These are phyloP conservation scores for Gibbula magus DNA, from an alignment of 2,888 invertebrate species.

Conservation along the genomic window DNA sequence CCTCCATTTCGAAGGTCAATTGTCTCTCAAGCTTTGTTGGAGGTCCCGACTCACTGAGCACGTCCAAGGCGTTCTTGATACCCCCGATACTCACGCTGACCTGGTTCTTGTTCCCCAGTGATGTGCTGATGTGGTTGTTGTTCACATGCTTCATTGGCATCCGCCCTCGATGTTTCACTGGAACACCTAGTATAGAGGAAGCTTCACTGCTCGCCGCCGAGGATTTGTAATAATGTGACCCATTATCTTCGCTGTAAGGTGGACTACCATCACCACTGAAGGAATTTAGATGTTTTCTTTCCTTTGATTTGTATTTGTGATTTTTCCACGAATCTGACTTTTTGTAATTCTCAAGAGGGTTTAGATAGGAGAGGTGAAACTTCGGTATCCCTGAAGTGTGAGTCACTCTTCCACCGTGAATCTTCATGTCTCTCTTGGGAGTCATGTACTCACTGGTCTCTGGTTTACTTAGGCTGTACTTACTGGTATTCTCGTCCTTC, in stretches of 20 bases:
- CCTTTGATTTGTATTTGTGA: neutral
- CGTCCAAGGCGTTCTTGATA: conserved; percentile 56
- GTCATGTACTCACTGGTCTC: conserved; percentile 38
- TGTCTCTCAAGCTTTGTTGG: conserved; percentile 61
- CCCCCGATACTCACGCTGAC: conserved; percentile 53
- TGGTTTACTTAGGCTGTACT: conserved; percentile 44
- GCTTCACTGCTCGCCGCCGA: neutral
- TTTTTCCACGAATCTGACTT: conserved; percentile 31
- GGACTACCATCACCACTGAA: neutral
- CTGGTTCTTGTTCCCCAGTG: conserved; percentile 20
- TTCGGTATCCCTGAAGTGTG: conserved; percentile 17
- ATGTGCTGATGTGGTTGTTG: neutral
- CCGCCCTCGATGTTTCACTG: neutral
- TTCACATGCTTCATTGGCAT: neutral
- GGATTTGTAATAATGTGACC: neutral
- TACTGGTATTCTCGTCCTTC: conserved; percentile 43
- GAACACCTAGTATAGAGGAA: neutral
- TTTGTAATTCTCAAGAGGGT: conserved; percentile 38
- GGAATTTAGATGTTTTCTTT: neutral
- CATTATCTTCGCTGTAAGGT: too few relatives aligned
- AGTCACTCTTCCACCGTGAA: conserved; percentile 43
- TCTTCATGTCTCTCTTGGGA: conserved; percentile 43
- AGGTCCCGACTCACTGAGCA: conserved; percentile 54
- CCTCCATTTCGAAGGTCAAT: conserved; percentile 54
- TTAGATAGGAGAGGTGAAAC: conserved; percentile 34